phyloP scores from a whole-genome alignment of 1,140 invertebrate genomes.

The Nylanderia fulva region DNA sequence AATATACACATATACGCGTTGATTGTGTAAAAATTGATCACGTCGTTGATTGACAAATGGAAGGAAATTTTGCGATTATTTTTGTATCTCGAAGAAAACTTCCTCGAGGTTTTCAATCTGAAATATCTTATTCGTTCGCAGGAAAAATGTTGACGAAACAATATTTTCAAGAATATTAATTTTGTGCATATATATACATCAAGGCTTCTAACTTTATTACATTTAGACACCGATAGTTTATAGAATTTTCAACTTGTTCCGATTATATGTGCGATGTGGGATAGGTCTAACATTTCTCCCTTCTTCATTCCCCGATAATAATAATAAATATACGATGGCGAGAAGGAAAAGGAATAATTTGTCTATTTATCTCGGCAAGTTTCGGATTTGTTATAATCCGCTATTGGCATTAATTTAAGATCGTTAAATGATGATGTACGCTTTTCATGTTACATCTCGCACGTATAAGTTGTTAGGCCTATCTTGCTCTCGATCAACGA shows the following conservation, averaged over 20 bases:
- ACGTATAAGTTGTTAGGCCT: constrained; percentile 50
- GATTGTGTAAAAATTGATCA: constrained; percentile 40
- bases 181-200: background rate
- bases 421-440: background rate
- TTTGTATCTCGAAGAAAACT: background rate
- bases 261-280: constrained; percentile 13
- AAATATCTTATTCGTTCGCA: background rate
- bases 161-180: constrained; percentile 2
- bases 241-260: constrained; percentile 1
- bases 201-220: background rate
- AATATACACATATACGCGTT: constrained; percentile 20
- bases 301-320: too few relatives aligned
- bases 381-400: background rate
- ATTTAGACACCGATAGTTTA: background rate
- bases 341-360: constrained; percentile 8
- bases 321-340: background rate
- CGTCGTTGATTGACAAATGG: constrained; percentile 28
- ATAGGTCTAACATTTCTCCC: constrained; percentile 20
- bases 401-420: constrained; percentile 4
- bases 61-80: background rate
- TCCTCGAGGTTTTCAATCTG: background rate
- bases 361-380: constrained; percentile 25
- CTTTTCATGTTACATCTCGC: background rate
- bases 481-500: constrained; percentile 59
- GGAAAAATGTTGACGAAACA: background rate